These are phyloP conservation scores for Notolabrus celidotus DNA, from an alignment of 2,797 vertebrate genomes.

Conservation along the genomic window DNA sequence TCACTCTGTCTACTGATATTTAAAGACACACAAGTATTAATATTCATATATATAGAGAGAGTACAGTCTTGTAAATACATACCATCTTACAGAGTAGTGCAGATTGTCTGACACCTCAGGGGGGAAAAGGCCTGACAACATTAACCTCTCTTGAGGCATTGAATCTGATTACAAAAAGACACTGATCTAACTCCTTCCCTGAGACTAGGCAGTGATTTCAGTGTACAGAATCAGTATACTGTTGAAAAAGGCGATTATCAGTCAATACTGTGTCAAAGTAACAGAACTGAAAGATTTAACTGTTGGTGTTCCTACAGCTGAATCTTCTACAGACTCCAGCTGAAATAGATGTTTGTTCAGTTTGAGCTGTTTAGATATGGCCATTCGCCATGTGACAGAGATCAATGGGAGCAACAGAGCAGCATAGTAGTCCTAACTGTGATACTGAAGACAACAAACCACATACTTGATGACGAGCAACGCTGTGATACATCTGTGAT, in stretches of 20 bases:
- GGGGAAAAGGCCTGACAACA: conserved; percentile 57
- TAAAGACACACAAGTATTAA: conserved; percentile 51
- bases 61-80: conserved; percentile 78
- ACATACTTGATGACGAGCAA: conserved; percentile 35
- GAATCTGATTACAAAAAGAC: conserved; percentile 79
- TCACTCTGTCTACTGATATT: conserved; percentile 52
- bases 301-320: conserved; percentile 28
- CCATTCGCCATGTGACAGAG: conserved; percentile 66
- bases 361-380: conserved; percentile 31
- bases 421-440: conserved; percentile 33
- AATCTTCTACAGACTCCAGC: conserved; percentile 38
- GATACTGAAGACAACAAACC: conserved; percentile 45
- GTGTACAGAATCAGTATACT: conserved; percentile 71
- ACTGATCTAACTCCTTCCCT: conserved; percentile 85
- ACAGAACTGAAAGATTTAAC: conserved; percentile 51
- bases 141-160: conserved; percentile 65
- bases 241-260: conserved; percentile 57
- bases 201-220: conserved; percentile 86
- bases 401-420: conserved; percentile 58
- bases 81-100: conserved; percentile 68
- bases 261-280: conserved; percentile 34
- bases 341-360: conserved; percentile 35
- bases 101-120: conserved; percentile 67
- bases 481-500: conserved; percentile 30
- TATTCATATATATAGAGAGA: conserved; percentile 5